phyloP scores from a whole-genome alignment of 2,797 vertebrate species.

The Podarcis siculus region DNA sequence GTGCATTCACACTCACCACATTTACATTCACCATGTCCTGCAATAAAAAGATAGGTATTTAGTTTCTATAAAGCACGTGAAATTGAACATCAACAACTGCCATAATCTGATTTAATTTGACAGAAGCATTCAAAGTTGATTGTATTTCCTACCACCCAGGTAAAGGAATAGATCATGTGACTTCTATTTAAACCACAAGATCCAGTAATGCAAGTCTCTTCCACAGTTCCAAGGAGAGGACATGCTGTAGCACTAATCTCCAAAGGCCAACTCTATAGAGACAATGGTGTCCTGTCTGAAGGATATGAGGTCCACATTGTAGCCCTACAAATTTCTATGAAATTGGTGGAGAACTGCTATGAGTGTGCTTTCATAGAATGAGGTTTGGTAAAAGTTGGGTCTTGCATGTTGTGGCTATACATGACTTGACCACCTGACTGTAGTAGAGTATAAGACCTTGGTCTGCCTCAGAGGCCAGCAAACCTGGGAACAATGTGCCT shows the following conservation, averaged over 20 bases:
- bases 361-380: too few relatives aligned
- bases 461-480: too few relatives aligned
- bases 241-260: neutral
- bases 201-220: neutral
- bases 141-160: neutral
- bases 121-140: neutral
- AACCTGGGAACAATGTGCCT: too few relatives aligned
- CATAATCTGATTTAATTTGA: neutral
- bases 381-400: too few relatives aligned
- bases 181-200: neutral
- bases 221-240: neutral
- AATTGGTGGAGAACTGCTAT: neutral
- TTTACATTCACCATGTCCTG: conserved; percentile 92
- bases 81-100: neutral
- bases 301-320: neutral
- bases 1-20: conserved; percentile 92
- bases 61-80: neutral
- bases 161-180: neutral
- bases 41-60: conserved; percentile 14
- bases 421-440: too few relatives aligned
- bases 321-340: neutral
- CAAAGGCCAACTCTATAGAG: neutral
- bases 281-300: neutral
- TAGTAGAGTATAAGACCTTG: too few relatives aligned
- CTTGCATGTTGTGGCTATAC: too few relatives aligned